Base-by-base conservation (phyloP, 2,888 invertebrate species). In the Epistrophella euchroma region DNA sequence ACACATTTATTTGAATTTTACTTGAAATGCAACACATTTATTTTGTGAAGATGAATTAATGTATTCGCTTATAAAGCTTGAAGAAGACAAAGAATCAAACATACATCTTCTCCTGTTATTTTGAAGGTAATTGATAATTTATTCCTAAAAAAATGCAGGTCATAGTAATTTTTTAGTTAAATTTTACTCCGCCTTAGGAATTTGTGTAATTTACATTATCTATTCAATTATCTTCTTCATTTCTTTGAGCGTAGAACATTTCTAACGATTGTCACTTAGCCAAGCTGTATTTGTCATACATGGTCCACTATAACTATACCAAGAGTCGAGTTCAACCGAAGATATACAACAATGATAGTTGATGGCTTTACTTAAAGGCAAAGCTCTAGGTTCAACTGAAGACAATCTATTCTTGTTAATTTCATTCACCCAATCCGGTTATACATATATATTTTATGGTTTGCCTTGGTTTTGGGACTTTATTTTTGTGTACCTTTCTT, bases 61-160 rank as follows among this genome's bases (percentile, higher is more conserved):
- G 52, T 68, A 56, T 19, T 52, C 60, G 19, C 13, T 37, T 19
- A 37, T 15, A 15, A 1, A 13, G 2, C 13, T 11, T 11, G 13
- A 58, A 35, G 5, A 17, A 11, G 6, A 2, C 10, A 6, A 17
- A 37, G 52, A 68, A 52, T 55, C 66, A 78, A 82, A 56, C 52
- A 25, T 25, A 66, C 64, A 76, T 73, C 55, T 64, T 64, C 28
- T 81, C 76, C 70, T 77, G 84, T 85, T 60, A 32, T 50, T 68
- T 73, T 62, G 72, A n/a, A n/a, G n/a, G 85, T 85, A 85, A 76
- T 85, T 85, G 85, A 81, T 81, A 85, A 85, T 85, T 85, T 85
- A 85, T 85, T 81, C 85, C 28, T n/a, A 43, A 45, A 45, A 62
- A 85, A 77, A 85, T 85, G 73, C 85, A 81, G 85, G 85, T 81